Base-by-base conservation (phyloP, 2,888 invertebrate genomes). In the Cheiracanthium punctorium region DNA sequence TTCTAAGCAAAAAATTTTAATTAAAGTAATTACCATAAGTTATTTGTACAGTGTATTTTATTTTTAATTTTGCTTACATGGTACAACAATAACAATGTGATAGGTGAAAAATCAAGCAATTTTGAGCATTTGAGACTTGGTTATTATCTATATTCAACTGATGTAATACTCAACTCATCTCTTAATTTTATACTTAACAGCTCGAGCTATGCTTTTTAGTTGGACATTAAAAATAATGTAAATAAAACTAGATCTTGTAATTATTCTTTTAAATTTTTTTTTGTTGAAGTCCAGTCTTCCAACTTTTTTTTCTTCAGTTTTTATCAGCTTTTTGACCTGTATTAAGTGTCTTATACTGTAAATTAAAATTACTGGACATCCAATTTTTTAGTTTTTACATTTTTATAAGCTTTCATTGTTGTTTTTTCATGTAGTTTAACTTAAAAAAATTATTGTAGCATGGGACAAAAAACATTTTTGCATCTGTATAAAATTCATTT, bases 401-500 rank as follows among this genome's bases (percentile, higher is more conserved):
- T 58, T 58, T 58, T 58, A 58, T 58, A 58, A 58, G 58, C 20
- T 58, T 58, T 58, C 58, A 58, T 58, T 58, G 43, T 48, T 48
- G 58, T 58, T 58, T 58, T 37, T n/a, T 58, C 24, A 58, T 58
- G 58, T 58, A 58, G 58, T 24, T 58, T 58, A 20, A 24, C 58
- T 58, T 48, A 48, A n/a, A n/a, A 58, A 58, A 58, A 58, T 58
- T 58, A 58, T 24, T 58, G 58, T 58, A 58, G 58, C 4, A 58
- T 58, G 58, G 58, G 58, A 48, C 58, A 58, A 58, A 48, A 24
- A 58, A 58, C 58, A 58, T 69, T 69, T 69, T 76, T 76, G 82
- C 82, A 82, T 82, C 82, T 82, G 82, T 82, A 82, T 71, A 82
- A 82, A 82, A 82, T 67, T 82, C 82, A 82, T 82, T 82, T 82